Base-by-base conservation (phyloP, 2,888 invertebrate genomes). In the Halictus ligatus region DNA sequence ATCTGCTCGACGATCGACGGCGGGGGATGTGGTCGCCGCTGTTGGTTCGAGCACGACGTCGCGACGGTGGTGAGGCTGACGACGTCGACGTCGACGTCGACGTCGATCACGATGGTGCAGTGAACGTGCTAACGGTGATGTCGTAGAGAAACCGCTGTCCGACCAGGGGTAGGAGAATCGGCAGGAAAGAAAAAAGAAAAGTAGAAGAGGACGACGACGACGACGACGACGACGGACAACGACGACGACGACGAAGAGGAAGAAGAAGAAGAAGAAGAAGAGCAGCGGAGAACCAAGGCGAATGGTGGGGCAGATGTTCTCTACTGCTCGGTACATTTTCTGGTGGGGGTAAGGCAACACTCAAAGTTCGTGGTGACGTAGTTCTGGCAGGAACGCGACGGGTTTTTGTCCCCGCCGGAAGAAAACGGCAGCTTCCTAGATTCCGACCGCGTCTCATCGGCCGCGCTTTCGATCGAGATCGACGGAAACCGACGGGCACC, bases 281-380 rank as follows among this genome's bases (percentile, higher is more conserved):
- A 88, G 83, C 88, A 88, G 89, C 84, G 75, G 86, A 73, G 35
- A 82, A 78, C 69, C 64, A 77, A 86, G 76, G 84, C 88, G 89
- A 75, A 85, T 85, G 84, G 84, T 85, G 87, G 90, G 91, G 90
- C 88, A 76, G 75, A 74, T 76, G 78, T 90, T 85, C 88, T 88
- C 91, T 85, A 81, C 87, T 81, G 77, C 88, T 86, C 81, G 21
- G 87, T 81, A 80, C 75, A 78, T 73, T 72, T 72, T 78, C 80
- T 90, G 90, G 94, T 93, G 94, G 94, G 94, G 94, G 93, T 93
- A 93, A 92, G 90, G 92, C 92, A 93, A 91, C 93, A 93, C 93
- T 93, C 94, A 94, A 94, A 94, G 93, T 93, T 93, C 93, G 91
- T 92, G 91, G 94, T 94, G 94, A 94, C 94, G 94, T 94, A 94